Evolutionary conservation across 2,888 invertebrate genomes (phyloP), one percentile per base, ranked within the genome.

Genomic region (Melanostoma scalare): DNA sequence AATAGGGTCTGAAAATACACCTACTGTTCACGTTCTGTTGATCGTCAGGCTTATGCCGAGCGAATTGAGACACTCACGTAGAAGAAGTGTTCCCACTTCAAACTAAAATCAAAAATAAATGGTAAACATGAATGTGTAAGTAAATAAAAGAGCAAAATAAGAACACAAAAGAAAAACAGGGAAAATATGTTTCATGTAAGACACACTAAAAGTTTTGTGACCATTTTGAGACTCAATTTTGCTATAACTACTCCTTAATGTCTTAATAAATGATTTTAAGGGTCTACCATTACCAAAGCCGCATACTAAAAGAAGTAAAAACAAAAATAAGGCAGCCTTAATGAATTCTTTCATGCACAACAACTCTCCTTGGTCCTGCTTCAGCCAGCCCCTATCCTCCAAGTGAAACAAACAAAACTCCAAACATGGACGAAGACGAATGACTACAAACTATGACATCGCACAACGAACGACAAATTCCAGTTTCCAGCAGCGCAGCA

Each of bases 381-480:
- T 20, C 20, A 20, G 20, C 1, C 20, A 20, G 20, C 20, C 20
- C 20, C 20, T 20, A 20, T 20, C 20, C 33, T 40, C 10, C 40
- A 20, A 44, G 10, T 33, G 38, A 53, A 56, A 30, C 40, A 35
- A n/a, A 10, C 55, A 58, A 67, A 46, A 72, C 61, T 69, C 69
- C 79, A 84, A 74, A 74, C 52, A 69, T 74, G 69, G 79, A 69
- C 72, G 42, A 79, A 69, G 79, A 84, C 65, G 73, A 74, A 84
- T 79, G 79, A 74, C 79, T 69, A 73, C 73, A 73, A 78, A 69
- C 53, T 48, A 65, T 78, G 75, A 71, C 79, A 74, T 63, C 79
- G 50, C 33, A 67, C 74, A 73, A 63, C 67, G 61, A 72, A 77
- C 65, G 71, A 81, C 82, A 78, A 84, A 84, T 75, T 84, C 84